Conservation (phyloP, 2,113 vertebrate species). For the Pelecanoides urinatrix region DNA sequence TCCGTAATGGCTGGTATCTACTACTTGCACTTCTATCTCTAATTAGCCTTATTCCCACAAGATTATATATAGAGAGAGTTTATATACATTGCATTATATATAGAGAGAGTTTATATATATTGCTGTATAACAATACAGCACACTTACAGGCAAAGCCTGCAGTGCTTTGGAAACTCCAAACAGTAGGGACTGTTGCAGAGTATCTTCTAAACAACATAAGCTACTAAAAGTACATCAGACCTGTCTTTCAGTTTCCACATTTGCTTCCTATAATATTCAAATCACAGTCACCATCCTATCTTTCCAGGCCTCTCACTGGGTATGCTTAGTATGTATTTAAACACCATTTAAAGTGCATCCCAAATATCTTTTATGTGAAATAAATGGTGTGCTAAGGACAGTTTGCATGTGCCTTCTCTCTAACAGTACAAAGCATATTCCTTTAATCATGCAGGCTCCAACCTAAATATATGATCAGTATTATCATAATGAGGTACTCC, state of each 20-base stretch:
- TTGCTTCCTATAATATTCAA: not conserved
- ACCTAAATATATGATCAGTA: not conserved
- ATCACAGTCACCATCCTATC: not conserved
- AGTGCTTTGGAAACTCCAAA: not conserved
- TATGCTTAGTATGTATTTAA: not conserved
- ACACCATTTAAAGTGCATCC: not conserved
- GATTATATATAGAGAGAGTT: too few species aligned
- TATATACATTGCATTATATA: not conserved
- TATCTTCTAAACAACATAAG: not conserved
- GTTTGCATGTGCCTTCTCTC: not conserved
- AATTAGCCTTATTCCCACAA: not conserved
- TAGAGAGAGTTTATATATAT: not conserved
- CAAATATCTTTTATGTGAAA: not conserved
- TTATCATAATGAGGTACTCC: not conserved
- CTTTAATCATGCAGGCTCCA: not conserved
- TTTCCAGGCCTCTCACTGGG: not conserved
- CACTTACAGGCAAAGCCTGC: not conserved
- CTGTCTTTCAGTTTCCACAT: not conserved
- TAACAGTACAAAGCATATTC: not conserved
- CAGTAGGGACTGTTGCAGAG: not conserved
- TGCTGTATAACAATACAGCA: not conserved
- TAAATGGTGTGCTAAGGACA: not conserved
- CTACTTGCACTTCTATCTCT: not conserved
- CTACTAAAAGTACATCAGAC: not conserved
- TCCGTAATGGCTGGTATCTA: not conserved